phyloP scores from a whole-genome alignment of 2,113 vertebrate species.

The Coracopsis vasa region DNA sequence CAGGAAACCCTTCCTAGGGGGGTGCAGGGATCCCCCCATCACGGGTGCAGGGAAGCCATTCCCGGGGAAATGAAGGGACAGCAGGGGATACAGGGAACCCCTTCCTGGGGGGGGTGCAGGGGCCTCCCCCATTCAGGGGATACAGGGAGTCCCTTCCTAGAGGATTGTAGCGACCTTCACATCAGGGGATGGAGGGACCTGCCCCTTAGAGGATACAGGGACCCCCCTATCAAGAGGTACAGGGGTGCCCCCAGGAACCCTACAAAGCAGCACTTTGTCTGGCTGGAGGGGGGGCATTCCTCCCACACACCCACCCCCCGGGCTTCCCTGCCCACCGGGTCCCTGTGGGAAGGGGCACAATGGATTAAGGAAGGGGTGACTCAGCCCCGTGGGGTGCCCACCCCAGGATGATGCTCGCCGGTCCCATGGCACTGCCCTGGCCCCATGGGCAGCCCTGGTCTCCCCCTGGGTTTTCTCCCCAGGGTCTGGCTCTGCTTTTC shows the following conservation, averaged over 20 bases:
- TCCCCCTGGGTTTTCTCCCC: rapidly evolving
- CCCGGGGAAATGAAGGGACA: not conserved
- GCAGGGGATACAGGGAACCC: not conserved
- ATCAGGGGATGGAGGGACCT: not conserved
- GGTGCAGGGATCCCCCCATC: too few species aligned
- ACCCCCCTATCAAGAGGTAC: rapidly evolving
- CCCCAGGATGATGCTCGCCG: not conserved
- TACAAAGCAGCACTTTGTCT: rapidly evolving
- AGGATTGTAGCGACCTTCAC: not conserved
- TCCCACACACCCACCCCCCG: not conserved
- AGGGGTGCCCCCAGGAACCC: not conserved
- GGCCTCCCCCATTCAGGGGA: not conserved
- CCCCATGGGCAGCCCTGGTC: rapidly evolving
- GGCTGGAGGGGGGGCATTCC: too few species aligned
- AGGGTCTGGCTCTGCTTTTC: not conserved
- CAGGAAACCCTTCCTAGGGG: not conserved
- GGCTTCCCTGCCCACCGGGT: not conserved
- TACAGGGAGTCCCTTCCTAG: not conserved
- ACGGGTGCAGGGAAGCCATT: not conserved
- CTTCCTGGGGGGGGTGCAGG: too few species aligned
- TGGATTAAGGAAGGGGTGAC: not conserved
- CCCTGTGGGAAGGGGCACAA: not conserved
- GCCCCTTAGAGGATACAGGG: not conserved
- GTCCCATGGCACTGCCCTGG: not conserved
- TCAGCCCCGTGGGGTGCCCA: not conserved